Evolutionary conservation across 2,113 vertebrate species (phyloP), one percentile per base, ranked within the genome.

Genomic region (Notothenia coriiceps): DNA sequence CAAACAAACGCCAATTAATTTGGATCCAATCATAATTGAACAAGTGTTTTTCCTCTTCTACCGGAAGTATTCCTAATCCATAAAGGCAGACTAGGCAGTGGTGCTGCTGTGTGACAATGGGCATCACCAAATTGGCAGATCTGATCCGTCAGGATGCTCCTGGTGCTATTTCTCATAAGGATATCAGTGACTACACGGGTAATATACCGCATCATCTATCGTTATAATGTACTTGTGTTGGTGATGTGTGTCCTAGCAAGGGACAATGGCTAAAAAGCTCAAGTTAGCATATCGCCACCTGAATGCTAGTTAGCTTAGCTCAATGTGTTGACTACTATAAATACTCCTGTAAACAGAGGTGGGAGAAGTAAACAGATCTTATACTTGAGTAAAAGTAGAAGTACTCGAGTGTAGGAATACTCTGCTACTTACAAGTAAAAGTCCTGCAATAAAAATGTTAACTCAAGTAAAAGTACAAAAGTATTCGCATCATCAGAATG

Each of bases 111-210:
- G 25, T 10, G 35, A 61, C 17, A 10, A 95, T 96, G 95, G 95
- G 95, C 12, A 95, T 96, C 70, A 86, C 63, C 6, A 95, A 95
- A 82, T 80, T 96, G 72, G 88, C 94, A 4, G 93, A 94, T 44
- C 51, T 96, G 68, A 94, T 96, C 80, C 94, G 93, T 5, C 47
- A 3, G 1, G 77, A 90, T 12, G 94, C 94, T 49, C 92, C 85
- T 0, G 76, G 0, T 10, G 87, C 94, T 0, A 54, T 95, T 49
- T 89, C 73, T 29, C 63, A 90, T 3, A 95, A 91, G 69, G 88
- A 94, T 2, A 94, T 95, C 75, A 79, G 84, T 17, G 93, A 95
- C 88, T 96, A 94, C 77, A 56, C 90, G 44, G 95, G 95, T 95
- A 85, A 85, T 5, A 47, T 1, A 1, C 13, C 3, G 1, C 22